Conservation (phyloP, 2,113 vertebrate genomes). For the Riparia riparia region DNA sequence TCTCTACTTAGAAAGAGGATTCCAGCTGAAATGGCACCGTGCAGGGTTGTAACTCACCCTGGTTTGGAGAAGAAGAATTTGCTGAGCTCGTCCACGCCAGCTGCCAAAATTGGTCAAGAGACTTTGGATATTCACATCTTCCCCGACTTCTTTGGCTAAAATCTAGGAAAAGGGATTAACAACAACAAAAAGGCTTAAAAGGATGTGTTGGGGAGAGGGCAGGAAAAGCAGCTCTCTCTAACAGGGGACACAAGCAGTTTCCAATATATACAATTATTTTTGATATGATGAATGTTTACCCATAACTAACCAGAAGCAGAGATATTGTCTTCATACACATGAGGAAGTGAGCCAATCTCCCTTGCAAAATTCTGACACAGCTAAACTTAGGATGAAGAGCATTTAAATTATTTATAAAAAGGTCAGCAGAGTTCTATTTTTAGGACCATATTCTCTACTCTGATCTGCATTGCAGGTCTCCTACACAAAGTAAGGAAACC, state of each 20-base stretch:
- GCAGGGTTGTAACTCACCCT: constrained; percentile 76
- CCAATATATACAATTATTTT: not conserved
- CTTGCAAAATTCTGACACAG: not conserved
- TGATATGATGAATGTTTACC: not conserved
- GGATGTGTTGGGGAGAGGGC: not conserved
- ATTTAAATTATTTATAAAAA: constrained; percentile 71
- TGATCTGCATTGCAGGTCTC: constrained; percentile 65
- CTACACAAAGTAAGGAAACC: not conserved
- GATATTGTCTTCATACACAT: not conserved
- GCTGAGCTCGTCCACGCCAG: constrained; percentile 92
- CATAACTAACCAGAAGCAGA: not conserved
- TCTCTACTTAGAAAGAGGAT: not conserved
- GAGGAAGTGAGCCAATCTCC: not conserved
- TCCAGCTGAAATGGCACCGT: not conserved
- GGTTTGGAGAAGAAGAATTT: constrained; percentile 89
- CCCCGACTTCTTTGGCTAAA: constrained; percentile 88
- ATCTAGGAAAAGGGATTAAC: constrained; percentile 73
- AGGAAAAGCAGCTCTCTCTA: not conserved
- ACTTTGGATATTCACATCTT: constrained; percentile 86
- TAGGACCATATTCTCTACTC: constrained; percentile 39
- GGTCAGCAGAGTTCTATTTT: constrained; percentile 67
- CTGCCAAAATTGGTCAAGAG: constrained; percentile 79
- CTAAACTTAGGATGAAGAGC: constrained; percentile 58
- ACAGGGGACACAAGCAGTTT: not conserved
- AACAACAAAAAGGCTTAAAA: not conserved